Percentiles rank a stretch among this genome's conserved stretches.
phyloP scores from a whole-genome alignment of 1,140 invertebrate genomes.

The Drosophila orosa region DNA sequence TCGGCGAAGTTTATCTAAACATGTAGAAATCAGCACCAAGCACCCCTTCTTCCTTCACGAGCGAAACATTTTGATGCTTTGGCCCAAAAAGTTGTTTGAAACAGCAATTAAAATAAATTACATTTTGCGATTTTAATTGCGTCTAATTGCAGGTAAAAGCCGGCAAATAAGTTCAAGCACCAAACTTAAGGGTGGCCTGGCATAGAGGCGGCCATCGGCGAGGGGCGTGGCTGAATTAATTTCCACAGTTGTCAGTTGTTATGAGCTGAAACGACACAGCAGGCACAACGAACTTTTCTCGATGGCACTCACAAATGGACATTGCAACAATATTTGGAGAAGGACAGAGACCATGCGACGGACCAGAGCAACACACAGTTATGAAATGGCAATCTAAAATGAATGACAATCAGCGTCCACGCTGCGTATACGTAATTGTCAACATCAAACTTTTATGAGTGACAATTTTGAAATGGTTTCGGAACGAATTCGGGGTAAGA shows the following conservation, averaged over 20 bases:
- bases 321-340: slow-evolving; percentile 48
- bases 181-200: slow-evolving; percentile 52
- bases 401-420: slow-evolving; percentile 66
- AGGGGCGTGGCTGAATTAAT: slow-evolving; percentile 55
- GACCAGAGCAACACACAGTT: slow-evolving; percentile 6
- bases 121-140: slow-evolving; percentile 80
- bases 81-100: slow-evolving; percentile 70
- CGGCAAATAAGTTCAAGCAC: slow-evolving; percentile 71
- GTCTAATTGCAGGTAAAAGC: slow-evolving; percentile 81
- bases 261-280: slow-evolving; percentile 45
- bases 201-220: slow-evolving; percentile 5
- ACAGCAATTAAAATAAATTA: slow-evolving; percentile 82
- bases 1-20: slow-evolving; percentile 75
- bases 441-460: slow-evolving; percentile 74
- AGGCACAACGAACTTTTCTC: slow-evolving; percentile 56
- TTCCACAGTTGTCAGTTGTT: slow-evolving; percentile 77
- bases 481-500: slow-evolving; percentile 4
- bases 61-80: slow-evolving; percentile 46
- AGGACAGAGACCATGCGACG: slow-evolving; percentile 8
- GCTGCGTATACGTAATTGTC: slow-evolving; percentile 75
- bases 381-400: slow-evolving; percentile 41
- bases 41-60: slow-evolving; percentile 4
- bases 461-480: slow-evolving; percentile 71
- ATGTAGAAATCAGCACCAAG: slow-evolving; percentile 53
- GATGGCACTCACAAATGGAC: slow-evolving; percentile 67